phyloP scores from a whole-genome alignment of 2,797 vertebrate species.

The Eurystomus glaucurus region DNA sequence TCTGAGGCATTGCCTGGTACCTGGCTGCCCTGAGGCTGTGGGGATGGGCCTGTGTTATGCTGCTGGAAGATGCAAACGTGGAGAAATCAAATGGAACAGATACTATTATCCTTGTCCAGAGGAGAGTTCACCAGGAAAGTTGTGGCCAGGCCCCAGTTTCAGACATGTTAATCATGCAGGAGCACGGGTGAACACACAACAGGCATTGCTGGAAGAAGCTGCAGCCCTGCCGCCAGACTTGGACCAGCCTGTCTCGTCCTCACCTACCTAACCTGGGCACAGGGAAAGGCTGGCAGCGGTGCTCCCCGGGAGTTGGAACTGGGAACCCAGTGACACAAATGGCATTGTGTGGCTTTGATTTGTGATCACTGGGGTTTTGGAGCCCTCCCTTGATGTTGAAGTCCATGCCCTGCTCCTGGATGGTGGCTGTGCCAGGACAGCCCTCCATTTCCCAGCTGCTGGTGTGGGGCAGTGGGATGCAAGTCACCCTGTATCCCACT shows the following conservation, averaged over 20 bases:
- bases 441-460: fast-evolving
- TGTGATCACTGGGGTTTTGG: background rate
- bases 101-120: background rate
- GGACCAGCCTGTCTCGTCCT: fast-evolving
- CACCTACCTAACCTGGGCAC: fast-evolving
- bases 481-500: fast-evolving
- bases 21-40: fast-evolving
- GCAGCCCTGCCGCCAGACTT: fast-evolving
- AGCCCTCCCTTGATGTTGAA: background rate
- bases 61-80: fast-evolving
- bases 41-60: background rate
- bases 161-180: fast-evolving
- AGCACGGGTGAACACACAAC: fast-evolving
- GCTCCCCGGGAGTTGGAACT: background rate
- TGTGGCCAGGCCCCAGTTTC: fast-evolving
- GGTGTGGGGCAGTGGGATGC: background rate
- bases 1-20: background rate
- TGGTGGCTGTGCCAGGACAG: fast-evolving
- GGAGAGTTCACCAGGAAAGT: background rate
- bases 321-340: fast-evolving
- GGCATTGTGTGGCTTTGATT: fast-evolving
- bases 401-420: background rate
- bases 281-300: fast-evolving
- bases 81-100: background rate
- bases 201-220: fast-evolving